phyloP scores from a whole-genome alignment of 1,140 invertebrate species.

The Gryon sp. region DNA sequence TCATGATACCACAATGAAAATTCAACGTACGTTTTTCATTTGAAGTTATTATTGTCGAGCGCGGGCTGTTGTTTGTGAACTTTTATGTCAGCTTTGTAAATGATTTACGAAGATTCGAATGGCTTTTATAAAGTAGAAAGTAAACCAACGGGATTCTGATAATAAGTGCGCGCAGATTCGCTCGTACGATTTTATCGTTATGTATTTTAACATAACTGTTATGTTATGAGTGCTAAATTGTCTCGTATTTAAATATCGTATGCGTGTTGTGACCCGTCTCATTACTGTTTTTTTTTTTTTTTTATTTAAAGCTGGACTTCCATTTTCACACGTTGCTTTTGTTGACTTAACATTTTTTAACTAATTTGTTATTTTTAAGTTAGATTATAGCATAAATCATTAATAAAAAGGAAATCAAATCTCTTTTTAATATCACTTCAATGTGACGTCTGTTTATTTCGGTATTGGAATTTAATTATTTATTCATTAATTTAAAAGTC shows the following conservation, averaged over 20 bases:
- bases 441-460: too few species aligned
- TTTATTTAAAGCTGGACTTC: too few species aligned
- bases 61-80: constrained; percentile 19
- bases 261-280: too few species aligned
- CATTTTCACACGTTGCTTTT: too few species aligned
- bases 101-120: constrained; percentile 47
- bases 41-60: constrained; percentile 36
- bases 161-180: constrained; percentile 28
- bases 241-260: constrained; percentile 2
- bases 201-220: constrained; percentile 28
- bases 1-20: constrained; percentile 58
- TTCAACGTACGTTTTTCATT: constrained; percentile 47
- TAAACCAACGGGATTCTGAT: constrained; percentile 36
- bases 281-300: too few species aligned
- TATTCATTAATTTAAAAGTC: too few species aligned
- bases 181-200: constrained; percentile 14
- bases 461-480: too few species aligned
- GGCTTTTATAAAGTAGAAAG: constrained; percentile 36
- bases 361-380: too few species aligned
- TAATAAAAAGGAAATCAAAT: too few species aligned
- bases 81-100: constrained; percentile 50
- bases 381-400: too few species aligned
- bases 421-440: too few species aligned
- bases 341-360: too few species aligned
- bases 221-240: background rate